Evolutionary conservation across 1,140 invertebrate species (phyloP), one percentile per base, ranked within the genome.

Genomic region (Eumaeus atala): DNA sequence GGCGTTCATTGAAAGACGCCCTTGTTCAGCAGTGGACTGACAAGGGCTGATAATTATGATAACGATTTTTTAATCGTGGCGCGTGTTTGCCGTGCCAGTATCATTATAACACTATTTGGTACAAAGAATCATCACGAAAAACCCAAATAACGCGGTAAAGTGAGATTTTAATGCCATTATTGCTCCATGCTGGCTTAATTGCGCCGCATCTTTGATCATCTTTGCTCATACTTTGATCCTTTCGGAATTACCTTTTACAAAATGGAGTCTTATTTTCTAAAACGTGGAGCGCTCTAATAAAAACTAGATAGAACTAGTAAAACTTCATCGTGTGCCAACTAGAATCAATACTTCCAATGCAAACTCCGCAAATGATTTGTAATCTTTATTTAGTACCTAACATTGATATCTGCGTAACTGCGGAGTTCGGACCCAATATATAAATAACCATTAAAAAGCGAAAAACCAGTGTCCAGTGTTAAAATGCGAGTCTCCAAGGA

Each of bases 381-480:
- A 44, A 44, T 44, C 40, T 44, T 44, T 44, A 17, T 44, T 16
- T 44, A 14, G 40, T 37, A 37, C 35, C 67, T 77, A 74, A 77
- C 73, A 77, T 67, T 57, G 52, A 56, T 56, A 59, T 58, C 55
- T 17, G 58, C 52, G 59, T 61, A 71, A 70, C 67, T 66, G 59
- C 6, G n/a, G n/a, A n/a, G 2, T 28, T 28, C 62, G 59, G 56
- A 64, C 55, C 68, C 71, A 79, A 74, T 76, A 77, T 74, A 83
- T 83, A 83, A 83, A 83, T 83, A 83, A 79, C 74, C 72, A 75
- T 80, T 83, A 79, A 74, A 77, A 70, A 12, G 62, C 60, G 53
- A 36, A 44, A 61, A 61, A 71, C 73, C 77, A 77, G 76, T 68
- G 68, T 67, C 57, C 34, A 17, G 56, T 55, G n/a, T 62, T 67